These are phyloP conservation scores for Porites lutea DNA, from an alignment of 64 coral and sea anemone species.

Conservation along the genomic window DNA sequence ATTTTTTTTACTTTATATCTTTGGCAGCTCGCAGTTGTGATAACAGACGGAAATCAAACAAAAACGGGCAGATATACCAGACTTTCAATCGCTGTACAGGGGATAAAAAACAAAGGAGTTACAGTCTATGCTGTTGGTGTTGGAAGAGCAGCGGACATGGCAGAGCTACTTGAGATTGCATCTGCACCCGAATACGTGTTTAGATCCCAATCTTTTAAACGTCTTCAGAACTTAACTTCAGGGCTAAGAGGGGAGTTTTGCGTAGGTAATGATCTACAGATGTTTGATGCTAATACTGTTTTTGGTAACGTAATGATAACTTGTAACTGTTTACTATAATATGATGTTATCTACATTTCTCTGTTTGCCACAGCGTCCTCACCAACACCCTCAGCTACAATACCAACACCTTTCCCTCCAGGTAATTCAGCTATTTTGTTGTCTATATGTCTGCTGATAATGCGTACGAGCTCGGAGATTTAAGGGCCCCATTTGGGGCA, in stretches of 20 bases:
- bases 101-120: slow-evolving; percentile 48
- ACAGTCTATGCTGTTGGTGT: slow-evolving; percentile 47
- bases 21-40: slow-evolving; percentile 20
- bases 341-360: too few species aligned
- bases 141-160: slow-evolving; percentile 7
- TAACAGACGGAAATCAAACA: slow-evolving; percentile 3
- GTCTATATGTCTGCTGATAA: background rate
- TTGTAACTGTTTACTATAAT: too few species aligned
- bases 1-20: background rate
- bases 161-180: slow-evolving; percentile 64
- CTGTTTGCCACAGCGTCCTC: background rate
- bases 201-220: background rate
- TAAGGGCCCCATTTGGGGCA: too few species aligned
- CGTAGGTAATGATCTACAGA: background rate
- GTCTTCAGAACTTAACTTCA: background rate
- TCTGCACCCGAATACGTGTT: slow-evolving; percentile 42
- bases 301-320: too few species aligned
- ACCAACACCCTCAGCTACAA: too few species aligned
- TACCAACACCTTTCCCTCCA: too few species aligned
- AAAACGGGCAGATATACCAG: slow-evolving; percentile 1
- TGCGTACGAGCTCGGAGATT: too few species aligned
- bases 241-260: background rate
- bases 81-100: slow-evolving; percentile 9
- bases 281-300: too few species aligned
- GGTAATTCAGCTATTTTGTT: too few species aligned